These are phyloP conservation scores for Epistrophe eligans DNA, from an alignment of 2,888 invertebrate species.

Conservation along the genomic window DNA sequence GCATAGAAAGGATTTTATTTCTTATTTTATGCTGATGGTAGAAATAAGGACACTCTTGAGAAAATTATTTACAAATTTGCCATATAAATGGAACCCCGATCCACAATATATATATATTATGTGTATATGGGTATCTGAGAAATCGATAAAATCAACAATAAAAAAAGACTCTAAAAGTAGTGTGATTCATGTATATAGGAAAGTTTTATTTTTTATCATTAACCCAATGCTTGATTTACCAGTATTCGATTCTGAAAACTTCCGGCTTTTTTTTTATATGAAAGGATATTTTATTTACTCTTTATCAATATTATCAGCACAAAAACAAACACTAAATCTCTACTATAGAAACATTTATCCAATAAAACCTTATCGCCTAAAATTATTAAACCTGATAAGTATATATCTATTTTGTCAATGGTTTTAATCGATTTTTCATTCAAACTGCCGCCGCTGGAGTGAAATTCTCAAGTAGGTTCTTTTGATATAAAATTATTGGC, in stretches of 20 bases:
- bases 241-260: not conserved
- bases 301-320: slow-evolving; percentile 6
- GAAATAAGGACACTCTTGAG: slow-evolving; percentile 5
- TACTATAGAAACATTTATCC: slow-evolving; percentile 44
- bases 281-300: slow-evolving; percentile 10
- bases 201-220: slow-evolving; percentile 13
- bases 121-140: not conserved
- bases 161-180: not conserved
- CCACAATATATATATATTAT: no score
- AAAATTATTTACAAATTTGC: not conserved
- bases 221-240: not conserved
- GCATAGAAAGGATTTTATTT: slow-evolving; percentile 24
- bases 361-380: slow-evolving; percentile 61
- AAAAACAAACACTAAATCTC: slow-evolving; percentile 50
- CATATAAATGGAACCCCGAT: not conserved
- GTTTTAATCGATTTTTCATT: slow-evolving; percentile 71
- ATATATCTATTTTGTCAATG: slow-evolving; percentile 55
- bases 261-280: slow-evolving; percentile 19
- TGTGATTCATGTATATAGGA: not conserved
- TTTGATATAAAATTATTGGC: not conserved
- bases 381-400: slow-evolving; percentile 66
- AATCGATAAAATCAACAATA: not conserved
- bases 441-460: slow-evolving; percentile 12
- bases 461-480: slow-evolving; percentile 13
- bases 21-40: slow-evolving; percentile 19